Conservation (phyloP, 2,113 vertebrate species). For the Halichoeres trimaculatus region DNA sequence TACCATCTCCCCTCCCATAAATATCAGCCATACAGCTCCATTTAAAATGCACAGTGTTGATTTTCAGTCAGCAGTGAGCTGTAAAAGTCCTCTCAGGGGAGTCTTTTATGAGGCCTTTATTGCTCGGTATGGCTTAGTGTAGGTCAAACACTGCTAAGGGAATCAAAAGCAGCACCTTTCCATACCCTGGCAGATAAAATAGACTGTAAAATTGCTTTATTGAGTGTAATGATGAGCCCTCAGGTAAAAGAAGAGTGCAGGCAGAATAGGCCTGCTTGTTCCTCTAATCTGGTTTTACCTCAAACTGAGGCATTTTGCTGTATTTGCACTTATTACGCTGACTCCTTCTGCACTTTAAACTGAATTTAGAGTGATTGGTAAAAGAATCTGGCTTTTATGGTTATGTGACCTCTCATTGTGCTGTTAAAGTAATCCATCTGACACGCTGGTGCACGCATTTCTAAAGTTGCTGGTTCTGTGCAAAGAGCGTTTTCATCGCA, state of each 20-base stretch:
- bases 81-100: constrained; percentile 75
- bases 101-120: constrained; percentile 75
- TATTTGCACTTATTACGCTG: constrained; percentile 14
- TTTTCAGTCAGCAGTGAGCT: constrained; percentile 74
- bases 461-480: not conserved
- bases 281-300: constrained; percentile 36
- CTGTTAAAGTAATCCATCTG: constrained; percentile 3
- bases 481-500: not conserved
- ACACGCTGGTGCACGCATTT: not conserved
- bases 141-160: constrained; percentile 70
- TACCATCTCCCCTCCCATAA: constrained; percentile 21
- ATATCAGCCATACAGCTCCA: constrained; percentile 53
- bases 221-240: constrained; percentile 81
- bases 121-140: constrained; percentile 63
- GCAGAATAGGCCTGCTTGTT: constrained; percentile 58
- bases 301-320: constrained; percentile 38
- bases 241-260: constrained; percentile 59
- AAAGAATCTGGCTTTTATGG: not conserved
- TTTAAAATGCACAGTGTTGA: constrained; percentile 79
- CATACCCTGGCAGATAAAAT: constrained; percentile 73
- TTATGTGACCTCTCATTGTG: not conserved
- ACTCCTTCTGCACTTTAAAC: constrained; percentile 12
- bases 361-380: constrained; percentile 14
- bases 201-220: constrained; percentile 84
- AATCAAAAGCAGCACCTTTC: constrained; percentile 72